phyloP scores from a whole-genome alignment of 2,888 invertebrate species.

The Carcina quercana region DNA sequence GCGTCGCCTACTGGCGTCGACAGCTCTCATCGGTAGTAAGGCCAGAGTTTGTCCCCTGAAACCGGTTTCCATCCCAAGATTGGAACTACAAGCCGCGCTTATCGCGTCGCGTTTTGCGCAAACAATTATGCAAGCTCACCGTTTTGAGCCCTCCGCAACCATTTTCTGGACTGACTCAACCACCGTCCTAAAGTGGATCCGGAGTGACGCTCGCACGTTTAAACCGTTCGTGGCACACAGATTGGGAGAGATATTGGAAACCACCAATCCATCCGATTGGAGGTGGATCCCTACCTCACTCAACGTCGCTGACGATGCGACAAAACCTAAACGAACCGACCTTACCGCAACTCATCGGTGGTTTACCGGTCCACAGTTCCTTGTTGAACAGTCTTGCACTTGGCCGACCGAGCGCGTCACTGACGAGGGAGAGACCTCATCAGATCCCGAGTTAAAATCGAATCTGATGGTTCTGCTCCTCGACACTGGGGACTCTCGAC shows the following conservation, averaged over 20 bases:
- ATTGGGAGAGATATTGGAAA: conserved; percentile 16
- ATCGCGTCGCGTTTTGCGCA: conserved; percentile 5
- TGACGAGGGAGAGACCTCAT: background rate
- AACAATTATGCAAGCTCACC: background rate
- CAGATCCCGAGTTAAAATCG: background rate
- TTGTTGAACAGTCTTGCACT: background rate
- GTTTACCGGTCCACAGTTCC: conserved; percentile 2
- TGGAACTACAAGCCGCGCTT: conserved; percentile 10
- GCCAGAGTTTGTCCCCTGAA: conserved; percentile 6
- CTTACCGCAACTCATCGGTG: background rate
- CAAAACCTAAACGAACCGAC: background rate
- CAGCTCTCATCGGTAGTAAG: conserved; percentile 8
- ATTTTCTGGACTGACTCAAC: conserved; percentile 13
- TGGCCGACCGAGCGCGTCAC: background rate
- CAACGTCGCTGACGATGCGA: conserved; percentile 16
- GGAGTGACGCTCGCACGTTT: conserved; percentile 10
- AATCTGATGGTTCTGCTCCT: background rate
- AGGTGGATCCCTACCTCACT: conserved; percentile 13
- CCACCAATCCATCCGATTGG: conserved; percentile 8
- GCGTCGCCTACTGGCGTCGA: background rate
- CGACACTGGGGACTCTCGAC: background rate
- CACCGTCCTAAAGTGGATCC: conserved; percentile 14
- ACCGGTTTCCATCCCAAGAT: conserved; percentile 5
- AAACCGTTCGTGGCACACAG: conserved; percentile 17
- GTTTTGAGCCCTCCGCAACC: conserved; percentile 1